Evolutionary conservation across 1,140 invertebrate genomes (phyloP).

Genomic region (Xylocopa sonorina): DNA sequence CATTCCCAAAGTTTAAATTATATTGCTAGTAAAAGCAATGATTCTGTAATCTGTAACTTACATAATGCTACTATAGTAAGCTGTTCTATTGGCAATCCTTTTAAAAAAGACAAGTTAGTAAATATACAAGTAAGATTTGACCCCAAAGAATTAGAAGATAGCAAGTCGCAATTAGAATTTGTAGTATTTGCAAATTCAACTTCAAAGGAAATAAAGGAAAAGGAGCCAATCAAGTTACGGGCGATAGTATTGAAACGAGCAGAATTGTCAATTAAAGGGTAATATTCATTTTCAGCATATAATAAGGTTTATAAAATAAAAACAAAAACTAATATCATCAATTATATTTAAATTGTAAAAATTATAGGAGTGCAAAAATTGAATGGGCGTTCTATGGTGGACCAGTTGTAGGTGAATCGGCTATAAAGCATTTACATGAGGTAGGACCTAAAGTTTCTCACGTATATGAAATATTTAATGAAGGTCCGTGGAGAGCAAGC

Average conservation of each 20-base stretch:
- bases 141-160: constrained; percentile 87
- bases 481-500: constrained; percentile 92
- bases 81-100: constrained; percentile 95
- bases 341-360: not conserved
- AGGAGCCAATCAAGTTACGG: constrained; percentile 83
- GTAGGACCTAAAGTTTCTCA: constrained; percentile 93
- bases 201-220: constrained; percentile 85
- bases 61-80: constrained; percentile 88
- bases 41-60: constrained; percentile 86
- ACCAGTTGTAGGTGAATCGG: constrained; percentile 90
- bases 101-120: constrained; percentile 85
- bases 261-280: constrained; percentile 92
- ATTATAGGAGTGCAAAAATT: constrained; percentile 80
- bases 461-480: constrained; percentile 93
- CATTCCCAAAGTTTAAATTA: constrained; percentile 92
- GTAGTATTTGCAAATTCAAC: constrained; percentile 93
- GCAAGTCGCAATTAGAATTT: constrained; percentile 87
- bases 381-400: constrained; percentile 92
- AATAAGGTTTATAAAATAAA: not conserved
- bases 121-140: constrained; percentile 90
- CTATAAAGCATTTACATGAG: constrained; percentile 91
- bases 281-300: constrained; percentile 54
- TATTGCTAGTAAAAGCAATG: constrained; percentile 85
- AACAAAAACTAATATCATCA: constrained; percentile 4
- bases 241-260: constrained; percentile 91